Evolutionary conservation across 2,113 vertebrate species (phyloP), one percentile per base, ranked within the genome.

Genomic region (Tragelaphus strepsiceros): DNA sequence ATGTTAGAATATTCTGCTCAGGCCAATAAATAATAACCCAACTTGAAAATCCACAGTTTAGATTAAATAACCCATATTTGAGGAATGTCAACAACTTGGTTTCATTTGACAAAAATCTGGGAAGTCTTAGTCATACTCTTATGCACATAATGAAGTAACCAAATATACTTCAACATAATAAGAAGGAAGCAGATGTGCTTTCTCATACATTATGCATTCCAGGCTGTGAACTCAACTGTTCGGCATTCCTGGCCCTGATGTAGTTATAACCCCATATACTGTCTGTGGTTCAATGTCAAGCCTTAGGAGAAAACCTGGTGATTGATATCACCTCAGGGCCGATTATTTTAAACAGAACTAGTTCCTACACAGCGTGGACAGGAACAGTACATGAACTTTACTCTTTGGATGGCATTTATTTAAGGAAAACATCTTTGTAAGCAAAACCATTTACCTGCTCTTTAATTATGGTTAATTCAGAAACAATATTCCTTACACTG

Each of bases 401-500:
- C 35, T 71, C 35, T 54, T 19, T 49, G 5, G 16, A 53, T 64
- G 30, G 53, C 14, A 51, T 67, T 85, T 61, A 94, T 78, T 92
- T 83, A 90, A 54, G 56, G 5, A 67, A 90, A 91, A 35, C 19
- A 58, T 21, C 35, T 82, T 58, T 82, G 91, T 35, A 62, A 96
- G 95, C 16, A 94, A 92, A 88, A 81, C 49, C 22, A 83, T 21
- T 92, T 98, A 99, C 99, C 99, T 99, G 99, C 92, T 99, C 99
- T 98, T 99, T 99, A 98, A 99, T 99, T 98, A 99, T 99, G 1
- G 99, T 99, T 90, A 99, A 98, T 97, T 99, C 99, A 17, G 99
- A 99, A 92, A 99, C 99, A 87, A 99, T 99, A 87, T 99, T 99
- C 97, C 99, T 99, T n/a, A 99, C 99, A 11, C 98, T 99, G 87